phyloP scores from a whole-genome alignment of 2,888 invertebrate genomes.

The Lypha dubia region DNA sequence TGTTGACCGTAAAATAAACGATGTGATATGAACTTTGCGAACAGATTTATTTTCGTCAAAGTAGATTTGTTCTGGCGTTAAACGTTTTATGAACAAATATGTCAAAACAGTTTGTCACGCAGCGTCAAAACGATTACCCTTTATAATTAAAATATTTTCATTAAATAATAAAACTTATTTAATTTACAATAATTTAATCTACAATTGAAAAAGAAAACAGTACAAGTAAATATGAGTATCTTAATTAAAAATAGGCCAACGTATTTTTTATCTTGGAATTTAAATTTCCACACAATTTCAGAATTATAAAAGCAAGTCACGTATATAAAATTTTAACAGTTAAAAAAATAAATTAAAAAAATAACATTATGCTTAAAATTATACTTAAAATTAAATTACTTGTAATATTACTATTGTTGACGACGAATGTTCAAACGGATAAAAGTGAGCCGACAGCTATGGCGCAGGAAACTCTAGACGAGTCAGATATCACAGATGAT shows the following conservation, averaged over 20 bases:
- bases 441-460: background rate
- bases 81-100: too few relatives aligned
- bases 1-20: too few relatives aligned
- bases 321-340: background rate
- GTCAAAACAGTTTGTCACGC: too few relatives aligned
- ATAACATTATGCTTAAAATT: slow-evolving; percentile 13
- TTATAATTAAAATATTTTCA: too few relatives aligned
- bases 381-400: background rate
- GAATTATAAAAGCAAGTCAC: slow-evolving; percentile 19
- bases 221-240: slow-evolving; percentile 26
- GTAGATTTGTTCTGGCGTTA: too few relatives aligned
- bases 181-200: background rate
- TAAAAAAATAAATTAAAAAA: background rate
- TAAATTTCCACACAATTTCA: background rate
- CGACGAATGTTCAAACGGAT: background rate
- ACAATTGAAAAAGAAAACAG: slow-evolving; percentile 3
- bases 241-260: background rate
- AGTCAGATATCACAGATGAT: background rate
- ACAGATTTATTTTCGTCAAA: too few relatives aligned
- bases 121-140: too few relatives aligned
- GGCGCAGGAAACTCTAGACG: background rate
- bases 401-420: background rate
- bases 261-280: slow-evolving; percentile 18
- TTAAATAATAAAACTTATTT: background rate
- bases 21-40: too few relatives aligned